phyloP scores from a whole-genome alignment of 2,888 invertebrate species.

The Amphipyra berbera region DNA sequence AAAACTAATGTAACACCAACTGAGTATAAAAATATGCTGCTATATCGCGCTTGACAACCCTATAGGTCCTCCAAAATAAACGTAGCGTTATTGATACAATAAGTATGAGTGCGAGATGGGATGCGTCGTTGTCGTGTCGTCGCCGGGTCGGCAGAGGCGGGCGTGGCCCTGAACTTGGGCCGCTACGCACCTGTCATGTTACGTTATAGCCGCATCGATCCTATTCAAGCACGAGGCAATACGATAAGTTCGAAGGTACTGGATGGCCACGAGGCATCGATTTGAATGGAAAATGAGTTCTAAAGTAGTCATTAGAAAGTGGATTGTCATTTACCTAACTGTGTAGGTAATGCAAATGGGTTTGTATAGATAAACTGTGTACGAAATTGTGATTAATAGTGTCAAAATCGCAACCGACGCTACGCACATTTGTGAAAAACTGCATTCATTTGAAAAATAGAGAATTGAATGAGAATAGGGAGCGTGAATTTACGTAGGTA shows the following conservation, averaged over 20 bases:
- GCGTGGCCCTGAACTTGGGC: constrained; percentile 56
- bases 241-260: constrained; percentile 11
- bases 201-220: constrained; percentile 39
- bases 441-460: too few species aligned
- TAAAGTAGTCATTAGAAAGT: constrained; percentile 5
- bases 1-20: background rate
- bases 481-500: too few species aligned
- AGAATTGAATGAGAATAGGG: too few species aligned
- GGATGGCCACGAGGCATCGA: constrained; percentile 21
- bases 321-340: constrained; percentile 6
- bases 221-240: constrained; percentile 20
- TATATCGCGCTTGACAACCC: constrained; percentile 34
- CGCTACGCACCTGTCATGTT: constrained; percentile 32
- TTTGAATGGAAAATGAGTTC: constrained; percentile 44
- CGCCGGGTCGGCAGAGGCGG: constrained; percentile 7
- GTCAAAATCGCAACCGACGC: too few species aligned
- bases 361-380: constrained; percentile 1
- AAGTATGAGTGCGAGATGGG: constrained; percentile 30
- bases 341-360: constrained; percentile 6
- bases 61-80: constrained; percentile 44
- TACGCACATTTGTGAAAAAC: too few species aligned
- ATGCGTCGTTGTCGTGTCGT: constrained; percentile 25
- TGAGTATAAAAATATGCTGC: too few species aligned
- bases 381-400: too few species aligned
- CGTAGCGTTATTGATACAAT: constrained; percentile 33